Evolutionary conservation across 2,113 vertebrate genomes (phyloP), one percentile per base, ranked within the genome.

Genomic region (Mormyrus iriodes): DNA sequence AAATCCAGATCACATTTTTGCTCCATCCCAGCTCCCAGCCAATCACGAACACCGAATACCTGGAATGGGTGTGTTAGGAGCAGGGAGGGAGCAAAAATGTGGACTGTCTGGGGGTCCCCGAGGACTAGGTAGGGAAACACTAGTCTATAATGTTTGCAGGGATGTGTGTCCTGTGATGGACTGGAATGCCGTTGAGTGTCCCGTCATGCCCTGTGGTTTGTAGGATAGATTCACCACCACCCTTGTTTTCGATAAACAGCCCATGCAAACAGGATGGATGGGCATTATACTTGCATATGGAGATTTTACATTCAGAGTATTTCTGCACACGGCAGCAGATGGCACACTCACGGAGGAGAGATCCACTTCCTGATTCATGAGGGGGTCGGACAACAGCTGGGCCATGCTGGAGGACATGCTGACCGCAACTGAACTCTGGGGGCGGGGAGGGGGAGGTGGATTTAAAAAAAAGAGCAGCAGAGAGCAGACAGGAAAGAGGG

Each of bases 401-500:
- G 91, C 90, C 91, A 92, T 93, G 85, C 89, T 94, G 46, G 91
- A 95, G 49, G 90, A 93, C 79, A 92, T 73, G 42, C 88, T 88
- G 27, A 87, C 76, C 44, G 55, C 79, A 12, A 31, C 31, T 17
- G 73, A 86, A 4, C 55, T 83, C 92, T 92, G 88, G 52, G 27
- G 13, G 3, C 46, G 8, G 21, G 3, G 69, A 52, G 4, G 46
- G 21, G 2, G 82, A 24, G 65, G 35, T 0, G n/a, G 27, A 15
- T 76, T 39, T 39, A 79, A 79, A 35, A 5, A 35, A 5, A 79
- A 39, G n/a, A 48, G 82, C 17, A 35, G 44, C 3, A 15, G n/a
- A 15, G 35, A 51, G 35, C 24, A 19, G 31, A 42, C 1, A 4
- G 21, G 31, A 39, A 1, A 49, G 76, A 51, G 61, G 51, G 87